Percentiles rank a stretch among this genome's conserved stretches.
Evolutionary conservation across 2,113 vertebrate genomes (phyloP).

Genomic region (Corythoichthys intestinalis): DNA sequence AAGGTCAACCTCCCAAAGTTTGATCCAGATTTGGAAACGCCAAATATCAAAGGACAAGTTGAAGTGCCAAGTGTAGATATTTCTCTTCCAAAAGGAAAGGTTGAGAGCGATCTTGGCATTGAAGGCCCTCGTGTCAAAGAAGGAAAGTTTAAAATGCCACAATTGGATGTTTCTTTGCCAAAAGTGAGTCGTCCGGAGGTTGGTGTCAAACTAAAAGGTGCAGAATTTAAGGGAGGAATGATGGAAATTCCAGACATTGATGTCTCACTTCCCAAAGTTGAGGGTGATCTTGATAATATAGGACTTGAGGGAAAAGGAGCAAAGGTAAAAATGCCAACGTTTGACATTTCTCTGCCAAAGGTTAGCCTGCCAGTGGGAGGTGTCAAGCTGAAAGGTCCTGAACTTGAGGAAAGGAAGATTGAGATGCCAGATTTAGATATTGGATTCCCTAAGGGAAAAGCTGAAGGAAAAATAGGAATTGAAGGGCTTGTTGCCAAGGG

Average conservation of each 20-base stretch:
- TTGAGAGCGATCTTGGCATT: conserved; percentile 13
- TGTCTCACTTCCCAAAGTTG: conserved; percentile 52
- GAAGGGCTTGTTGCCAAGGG: conserved; percentile 36
- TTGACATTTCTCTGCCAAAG: conserved; percentile 48
- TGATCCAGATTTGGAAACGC: conserved; percentile 11
- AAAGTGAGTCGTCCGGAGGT: conserved; percentile 27
- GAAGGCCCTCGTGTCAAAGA: conserved; percentile 37
- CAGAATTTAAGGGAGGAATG: conserved; percentile 30
- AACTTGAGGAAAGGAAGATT: conserved; percentile 29
- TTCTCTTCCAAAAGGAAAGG: conserved; percentile 37
- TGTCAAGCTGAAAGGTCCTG: conserved; percentile 18
- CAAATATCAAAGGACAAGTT: conserved; percentile 33
- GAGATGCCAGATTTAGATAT: conserved; percentile 43
- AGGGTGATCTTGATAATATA: conserved; percentile 24
- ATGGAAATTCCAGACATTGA: conserved; percentile 43
- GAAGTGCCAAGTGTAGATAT: conserved; percentile 33
- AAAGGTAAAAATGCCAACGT: conserved; percentile 30
- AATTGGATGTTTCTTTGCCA: conserved; percentile 43
- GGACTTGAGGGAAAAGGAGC: not conserved
- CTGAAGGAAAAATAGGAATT: conserved; percentile 2
- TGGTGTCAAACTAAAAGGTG: conserved; percentile 13
- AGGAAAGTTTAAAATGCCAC: conserved; percentile 44
- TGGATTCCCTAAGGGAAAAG: conserved; percentile 46
- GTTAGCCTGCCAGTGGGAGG: conserved; percentile 11
- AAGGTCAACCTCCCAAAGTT: conserved; percentile 28